phyloP scores from a whole-genome alignment of 1,140 invertebrate genomes.

The Dendroctonus ponderosae region DNA sequence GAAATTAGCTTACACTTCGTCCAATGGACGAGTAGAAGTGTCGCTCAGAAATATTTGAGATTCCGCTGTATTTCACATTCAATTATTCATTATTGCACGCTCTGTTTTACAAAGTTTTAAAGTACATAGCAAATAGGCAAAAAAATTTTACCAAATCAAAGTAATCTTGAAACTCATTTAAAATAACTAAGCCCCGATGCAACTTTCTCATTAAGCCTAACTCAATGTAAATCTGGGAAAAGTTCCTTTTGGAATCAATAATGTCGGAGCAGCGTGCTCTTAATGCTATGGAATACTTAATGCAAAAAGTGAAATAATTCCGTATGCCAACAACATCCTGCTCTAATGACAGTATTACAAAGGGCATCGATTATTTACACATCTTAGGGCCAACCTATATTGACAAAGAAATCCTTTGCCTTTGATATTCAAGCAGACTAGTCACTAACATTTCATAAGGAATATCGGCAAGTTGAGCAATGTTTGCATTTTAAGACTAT shows the following conservation, averaged over 20 bases:
- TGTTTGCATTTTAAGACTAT: slow-evolving; percentile 8
- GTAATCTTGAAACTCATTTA: slow-evolving; percentile 1
- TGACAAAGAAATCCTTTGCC: slow-evolving; percentile 23
- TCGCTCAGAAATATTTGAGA: no score
- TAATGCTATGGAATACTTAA: slow-evolving; percentile 38
- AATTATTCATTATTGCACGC: no score
- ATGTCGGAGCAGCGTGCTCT: slow-evolving; percentile 33
- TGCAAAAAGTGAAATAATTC: slow-evolving; percentile 39
- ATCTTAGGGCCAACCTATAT: slow-evolving; percentile 28
- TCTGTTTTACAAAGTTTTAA: no score
- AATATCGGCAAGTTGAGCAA: background rate
- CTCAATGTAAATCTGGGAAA: slow-evolving; percentile 9
- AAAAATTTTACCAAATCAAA: background rate
- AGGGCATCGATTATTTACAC: slow-evolving; percentile 39
- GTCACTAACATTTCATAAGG: slow-evolving; percentile 20
- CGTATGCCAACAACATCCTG: slow-evolving; percentile 35
- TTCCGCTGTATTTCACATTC: no score
- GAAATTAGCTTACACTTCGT: no score
- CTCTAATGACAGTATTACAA: slow-evolving; percentile 40
- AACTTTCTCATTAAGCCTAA: slow-evolving; percentile 24
- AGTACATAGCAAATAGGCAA: background rate
- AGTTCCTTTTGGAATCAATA: slow-evolving; percentile 32
- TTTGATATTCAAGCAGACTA: slow-evolving; percentile 21
- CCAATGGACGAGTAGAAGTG: no score
- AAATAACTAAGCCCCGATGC: slow-evolving; percentile 11